A percentile compares a stretch with the other conserved stretches of the same genome.
Evolutionary conservation across 2,888 invertebrate species (phyloP).

Genomic region (Axea sp.): DNA sequence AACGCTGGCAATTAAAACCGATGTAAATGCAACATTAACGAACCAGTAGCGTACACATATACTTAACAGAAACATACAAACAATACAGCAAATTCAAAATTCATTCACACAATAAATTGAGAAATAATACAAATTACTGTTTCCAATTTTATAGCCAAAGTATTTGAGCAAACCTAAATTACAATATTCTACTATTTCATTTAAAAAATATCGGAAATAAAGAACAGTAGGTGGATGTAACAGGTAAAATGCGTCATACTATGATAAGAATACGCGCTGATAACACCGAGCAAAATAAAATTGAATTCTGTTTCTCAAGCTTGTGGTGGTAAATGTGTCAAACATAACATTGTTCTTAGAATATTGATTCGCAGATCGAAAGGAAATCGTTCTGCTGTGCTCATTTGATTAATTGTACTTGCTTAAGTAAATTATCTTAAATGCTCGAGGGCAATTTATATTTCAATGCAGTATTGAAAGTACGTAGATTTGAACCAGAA

Average conservation of each 20-base stretch:
- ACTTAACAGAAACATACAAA: too few species aligned
- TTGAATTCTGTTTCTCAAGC: not conserved
- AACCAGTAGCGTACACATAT: too few species aligned
- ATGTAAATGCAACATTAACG: slow-evolving; percentile 1
- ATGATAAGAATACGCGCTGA: slow-evolving; percentile 13
- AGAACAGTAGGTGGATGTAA: slow-evolving; percentile 4
- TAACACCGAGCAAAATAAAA: not conserved
- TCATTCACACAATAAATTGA: too few species aligned
- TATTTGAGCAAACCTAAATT: too few species aligned
- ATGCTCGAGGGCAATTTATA: slow-evolving; percentile 11
- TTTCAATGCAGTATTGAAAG: slow-evolving; percentile 20
- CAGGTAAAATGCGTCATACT: slow-evolving; percentile 18
- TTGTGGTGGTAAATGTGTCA: not conserved
- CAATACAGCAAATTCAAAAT: too few species aligned
- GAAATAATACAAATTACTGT: too few species aligned
- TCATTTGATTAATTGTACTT: slow-evolving; percentile 9
- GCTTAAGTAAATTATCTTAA: slow-evolving; percentile 12
- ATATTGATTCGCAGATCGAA: not conserved
- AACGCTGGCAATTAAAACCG: slow-evolving; percentile 13
- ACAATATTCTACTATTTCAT: too few species aligned
- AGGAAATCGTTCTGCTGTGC: too few species aligned
- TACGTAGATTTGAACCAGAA: slow-evolving; percentile 1
- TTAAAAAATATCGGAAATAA: slow-evolving; percentile 4
- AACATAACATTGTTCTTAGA: not conserved
- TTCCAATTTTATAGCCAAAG: too few species aligned